phyloP scores from a whole-genome alignment of 2,888 invertebrate species.

The Tuta absoluta region DNA sequence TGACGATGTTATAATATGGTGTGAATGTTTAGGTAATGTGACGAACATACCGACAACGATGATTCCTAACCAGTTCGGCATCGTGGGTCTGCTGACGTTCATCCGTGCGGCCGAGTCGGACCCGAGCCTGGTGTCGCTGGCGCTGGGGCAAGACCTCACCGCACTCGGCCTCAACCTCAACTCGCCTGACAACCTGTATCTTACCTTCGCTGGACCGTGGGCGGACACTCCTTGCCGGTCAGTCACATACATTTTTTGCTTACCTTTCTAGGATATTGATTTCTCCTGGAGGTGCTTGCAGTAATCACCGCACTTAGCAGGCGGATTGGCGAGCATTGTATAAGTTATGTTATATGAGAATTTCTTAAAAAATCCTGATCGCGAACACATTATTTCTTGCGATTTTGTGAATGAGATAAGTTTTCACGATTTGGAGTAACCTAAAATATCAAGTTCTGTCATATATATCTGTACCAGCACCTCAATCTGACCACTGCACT shows the following conservation, averaged over 20 bases:
- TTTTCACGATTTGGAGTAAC: too few species aligned
- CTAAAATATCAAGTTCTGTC: too few species aligned
- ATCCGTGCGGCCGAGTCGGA: slow-evolving; percentile 98
- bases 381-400: too few species aligned
- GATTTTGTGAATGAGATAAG: too few species aligned
- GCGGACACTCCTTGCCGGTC: slow-evolving; percentile 96
- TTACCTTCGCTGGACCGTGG: slow-evolving; percentile 99
- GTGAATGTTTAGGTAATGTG: slow-evolving; percentile 88
- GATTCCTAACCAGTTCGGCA: slow-evolving; percentile 99
- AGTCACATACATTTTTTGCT: slow-evolving; percentile 27
- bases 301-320: too few species aligned
- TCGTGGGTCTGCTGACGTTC: slow-evolving; percentile 98
- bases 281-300: too few species aligned
- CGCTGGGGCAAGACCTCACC: slow-evolving; percentile 98
- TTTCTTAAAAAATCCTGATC: too few species aligned
- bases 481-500: too few species aligned
- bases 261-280: too few species aligned
- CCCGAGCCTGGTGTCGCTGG: slow-evolving; percentile 97
- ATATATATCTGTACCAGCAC: too few species aligned
- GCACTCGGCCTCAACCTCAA: slow-evolving; percentile 99
- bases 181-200: slow-evolving; percentile 98
- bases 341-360: too few species aligned
- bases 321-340: too few species aligned
- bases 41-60: slow-evolving; percentile 99
- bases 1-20: slow-evolving; percentile 17